Conservation (phyloP, 2,113 vertebrate genomes). For the Macquaria australasica region DNA sequence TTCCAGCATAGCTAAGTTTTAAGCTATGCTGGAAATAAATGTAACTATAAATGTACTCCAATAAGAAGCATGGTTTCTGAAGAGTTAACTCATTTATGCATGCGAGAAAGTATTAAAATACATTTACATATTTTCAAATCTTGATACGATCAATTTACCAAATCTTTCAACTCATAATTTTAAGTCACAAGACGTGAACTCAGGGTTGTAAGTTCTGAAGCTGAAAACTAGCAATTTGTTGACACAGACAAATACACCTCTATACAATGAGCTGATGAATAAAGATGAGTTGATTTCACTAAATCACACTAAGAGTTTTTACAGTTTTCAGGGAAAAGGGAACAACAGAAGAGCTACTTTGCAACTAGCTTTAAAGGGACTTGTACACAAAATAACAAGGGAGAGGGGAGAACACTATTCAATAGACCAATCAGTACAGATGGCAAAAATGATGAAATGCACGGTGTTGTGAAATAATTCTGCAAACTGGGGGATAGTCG, state of each 20-base stretch:
- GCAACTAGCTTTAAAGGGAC: conserved; percentile 71
- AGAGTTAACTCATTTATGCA: conserved; percentile 10
- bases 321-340: conserved; percentile 56
- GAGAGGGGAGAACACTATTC: conserved; percentile 59
- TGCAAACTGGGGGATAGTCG: conserved; percentile 49
- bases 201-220: conserved; percentile 54
- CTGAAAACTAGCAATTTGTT: conserved; percentile 69
- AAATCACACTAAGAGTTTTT: conserved; percentile 61
- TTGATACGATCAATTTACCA: conserved; percentile 21
- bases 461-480: conserved; percentile 59
- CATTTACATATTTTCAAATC: conserved; percentile 5
- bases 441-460: conserved; percentile 66
- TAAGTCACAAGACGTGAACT: conserved; percentile 67
- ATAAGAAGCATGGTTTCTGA: conserved; percentile 1
- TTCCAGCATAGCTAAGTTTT: background rate
- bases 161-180: conserved; percentile 69
- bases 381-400: conserved; percentile 68
- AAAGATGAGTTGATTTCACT: conserved; percentile 49
- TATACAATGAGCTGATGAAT: conserved; percentile 59
- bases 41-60: background rate
- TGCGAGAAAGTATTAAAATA: background rate
- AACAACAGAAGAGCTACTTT: conserved; percentile 69
- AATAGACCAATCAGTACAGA: conserved; percentile 66
- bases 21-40: background rate
- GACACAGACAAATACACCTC: conserved; percentile 61